A percentile compares a stretch with the other conserved stretches of the same genome.
These are phyloP conservation scores for Lepidocyrtoides sp. DNA, from an alignment of 2,888 invertebrate genomes.

Conservation along the genomic window DNA sequence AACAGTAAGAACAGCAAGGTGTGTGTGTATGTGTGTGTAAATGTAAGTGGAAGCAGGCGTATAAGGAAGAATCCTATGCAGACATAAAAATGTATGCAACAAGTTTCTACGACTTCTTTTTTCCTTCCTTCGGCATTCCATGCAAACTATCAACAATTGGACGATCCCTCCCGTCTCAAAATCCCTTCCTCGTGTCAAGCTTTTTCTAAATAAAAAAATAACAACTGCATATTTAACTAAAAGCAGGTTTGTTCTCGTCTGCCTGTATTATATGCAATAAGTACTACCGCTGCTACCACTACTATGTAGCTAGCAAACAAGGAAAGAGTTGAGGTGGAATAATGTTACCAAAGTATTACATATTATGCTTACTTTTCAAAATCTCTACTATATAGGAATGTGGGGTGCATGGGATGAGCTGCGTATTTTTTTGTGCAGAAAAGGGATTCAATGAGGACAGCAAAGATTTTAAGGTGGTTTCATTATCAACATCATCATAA, in stretches of 20 bases:
- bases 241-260: slow-evolving; percentile 60
- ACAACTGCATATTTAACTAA: slow-evolving; percentile 69
- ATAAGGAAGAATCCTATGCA: slow-evolving; percentile 71
- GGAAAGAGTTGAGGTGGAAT: background rate
- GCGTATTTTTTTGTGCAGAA: slow-evolving; percentile 21
- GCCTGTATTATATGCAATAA: slow-evolving; percentile 20
- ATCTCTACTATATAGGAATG: slow-evolving; percentile 1
- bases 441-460: slow-evolving; percentile 61
- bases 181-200: slow-evolving; percentile 79
- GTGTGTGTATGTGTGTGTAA: background rate
- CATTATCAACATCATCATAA: slow-evolving; percentile 57
- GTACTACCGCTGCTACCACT: background rate
- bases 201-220: slow-evolving; percentile 69
- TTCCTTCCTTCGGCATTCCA: slow-evolving; percentile 78
- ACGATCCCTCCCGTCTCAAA: slow-evolving; percentile 79
- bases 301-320: background rate
- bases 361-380: slow-evolving; percentile 23
- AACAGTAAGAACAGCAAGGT: slow-evolving; percentile 18
- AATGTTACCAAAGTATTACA: background rate
- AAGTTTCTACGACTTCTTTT: slow-evolving; percentile 72
- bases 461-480: slow-evolving; percentile 62
- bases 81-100: slow-evolving; percentile 75
- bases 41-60: slow-evolving; percentile 79
- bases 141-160: slow-evolving; percentile 80
- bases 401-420: slow-evolving; percentile 12